These are phyloP conservation scores for Limnephilus auricula DNA, from an alignment of 2,888 invertebrate species.

Conservation along the genomic window DNA sequence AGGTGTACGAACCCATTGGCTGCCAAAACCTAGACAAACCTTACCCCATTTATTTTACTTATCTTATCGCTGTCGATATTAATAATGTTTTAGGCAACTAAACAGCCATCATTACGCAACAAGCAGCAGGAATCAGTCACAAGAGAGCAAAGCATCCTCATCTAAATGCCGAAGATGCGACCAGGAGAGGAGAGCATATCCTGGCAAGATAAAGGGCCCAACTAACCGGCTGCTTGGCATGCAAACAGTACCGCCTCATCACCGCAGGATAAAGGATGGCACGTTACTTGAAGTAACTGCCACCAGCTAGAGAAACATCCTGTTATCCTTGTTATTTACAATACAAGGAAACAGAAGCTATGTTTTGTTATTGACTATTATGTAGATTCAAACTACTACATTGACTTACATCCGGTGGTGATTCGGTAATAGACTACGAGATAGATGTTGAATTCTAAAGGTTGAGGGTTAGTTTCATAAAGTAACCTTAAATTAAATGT, in stretches of 20 bases:
- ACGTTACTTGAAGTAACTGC: not conserved
- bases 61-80: too few relatives aligned
- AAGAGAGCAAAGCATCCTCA: not conserved
- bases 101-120: not conserved
- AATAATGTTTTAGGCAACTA: too few relatives aligned
- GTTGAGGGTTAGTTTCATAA: too few relatives aligned
- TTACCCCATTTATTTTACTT: too few relatives aligned
- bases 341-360: not conserved
- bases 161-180: slow-evolving; percentile 17
- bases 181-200: not conserved
- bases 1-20: too few relatives aligned
- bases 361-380: not conserved
- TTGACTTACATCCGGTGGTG: not conserved
- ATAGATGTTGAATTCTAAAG: too few relatives aligned
- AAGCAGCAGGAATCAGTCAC: not conserved
- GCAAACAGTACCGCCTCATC: not conserved
- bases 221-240: slow-evolving; percentile 31
- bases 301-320: not conserved
- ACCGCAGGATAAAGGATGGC: slow-evolving; percentile 2
- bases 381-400: not conserved
- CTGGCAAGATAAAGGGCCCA: slow-evolving; percentile 10
- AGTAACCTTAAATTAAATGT: too few relatives aligned
- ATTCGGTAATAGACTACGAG: too few relatives aligned
- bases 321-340: not conserved
- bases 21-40: too few relatives aligned